phyloP scores from a whole-genome alignment of 2,888 invertebrate genomes.

The Fissipunctia ypsillon region DNA sequence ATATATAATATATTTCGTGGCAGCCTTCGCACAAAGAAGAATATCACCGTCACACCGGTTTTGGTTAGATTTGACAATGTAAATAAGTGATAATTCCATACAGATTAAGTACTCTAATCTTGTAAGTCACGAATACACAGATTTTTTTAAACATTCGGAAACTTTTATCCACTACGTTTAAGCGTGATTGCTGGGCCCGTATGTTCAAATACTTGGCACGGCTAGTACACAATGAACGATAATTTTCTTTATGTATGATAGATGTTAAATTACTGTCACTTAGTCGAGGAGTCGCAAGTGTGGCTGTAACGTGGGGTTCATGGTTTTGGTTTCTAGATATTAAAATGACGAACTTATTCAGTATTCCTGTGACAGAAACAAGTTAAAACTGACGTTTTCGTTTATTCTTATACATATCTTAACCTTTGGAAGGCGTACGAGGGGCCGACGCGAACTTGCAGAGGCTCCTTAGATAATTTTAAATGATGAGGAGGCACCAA shows the following conservation, averaged over 20 bases:
- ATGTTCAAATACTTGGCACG: constrained; percentile 1
- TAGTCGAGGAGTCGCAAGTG: not conserved
- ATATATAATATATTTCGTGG: not conserved
- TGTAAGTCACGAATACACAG: constrained; percentile 39
- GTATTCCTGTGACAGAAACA: not conserved
- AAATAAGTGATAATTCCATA: constrained; percentile 42
- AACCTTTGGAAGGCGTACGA: too few species aligned
- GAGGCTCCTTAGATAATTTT: too few species aligned
- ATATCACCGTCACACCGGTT: constrained; percentile 34
- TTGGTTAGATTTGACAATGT: constrained; percentile 31
- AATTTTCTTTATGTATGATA: constrained; percentile 17
- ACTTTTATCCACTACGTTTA: constrained; percentile 22
- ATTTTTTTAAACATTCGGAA: constrained; percentile 14
- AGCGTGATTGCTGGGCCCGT: constrained; percentile 17
- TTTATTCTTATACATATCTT: too few species aligned
- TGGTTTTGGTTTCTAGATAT: not conserved
- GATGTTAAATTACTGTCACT: constrained; percentile 1
- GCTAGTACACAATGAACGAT: constrained; percentile 11
- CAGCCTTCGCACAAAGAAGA: constrained; percentile 21
- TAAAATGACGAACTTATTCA: not conserved
- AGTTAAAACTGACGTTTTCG: not conserved
- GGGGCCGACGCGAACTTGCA: too few species aligned
- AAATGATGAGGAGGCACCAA: too few species aligned
- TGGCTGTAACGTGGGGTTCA: not conserved
- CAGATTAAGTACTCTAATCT: constrained; percentile 41